Evolutionary conservation across 2,888 invertebrate genomes (phyloP).

Genomic region (Abrostola tripartita): DNA sequence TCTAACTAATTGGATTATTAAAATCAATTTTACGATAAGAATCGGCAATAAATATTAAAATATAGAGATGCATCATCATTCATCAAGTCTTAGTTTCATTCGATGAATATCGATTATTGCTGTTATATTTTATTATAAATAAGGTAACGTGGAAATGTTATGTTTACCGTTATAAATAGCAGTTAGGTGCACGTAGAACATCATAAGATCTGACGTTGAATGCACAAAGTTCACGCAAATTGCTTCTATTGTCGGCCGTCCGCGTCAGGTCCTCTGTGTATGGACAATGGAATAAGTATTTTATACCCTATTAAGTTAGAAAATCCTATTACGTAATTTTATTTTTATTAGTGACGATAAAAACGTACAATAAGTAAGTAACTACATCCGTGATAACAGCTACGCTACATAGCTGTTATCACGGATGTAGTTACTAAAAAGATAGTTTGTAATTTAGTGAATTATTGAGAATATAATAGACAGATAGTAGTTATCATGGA

Average conservation of each 20-base stretch:
- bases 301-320: conserved; percentile 10
- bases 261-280: conserved; percentile 7
- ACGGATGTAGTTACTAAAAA: no score
- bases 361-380: neutral
- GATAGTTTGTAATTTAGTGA: no score
- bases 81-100: conserved; percentile 20
- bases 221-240: conserved; percentile 22
- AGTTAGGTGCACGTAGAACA: neutral
- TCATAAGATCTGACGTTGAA: conserved; percentile 7
- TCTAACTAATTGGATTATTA: conserved; percentile 57
- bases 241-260: conserved; percentile 27
- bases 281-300: conserved; percentile 8
- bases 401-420: neutral
- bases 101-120: conserved; percentile 40
- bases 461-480: no score
- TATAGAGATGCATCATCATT: conserved; percentile 48
- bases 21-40: conserved; percentile 56
- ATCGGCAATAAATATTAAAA: conserved; percentile 54
- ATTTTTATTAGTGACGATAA: neutral
- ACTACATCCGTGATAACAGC: no score
- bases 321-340: neutral
- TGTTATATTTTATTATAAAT: conserved; percentile 20
- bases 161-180: neutral
- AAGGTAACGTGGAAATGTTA: neutral
- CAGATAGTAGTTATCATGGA: no score